phyloP scores from a whole-genome alignment of 2,888 invertebrate species.

The Napeogenes inachia region DNA sequence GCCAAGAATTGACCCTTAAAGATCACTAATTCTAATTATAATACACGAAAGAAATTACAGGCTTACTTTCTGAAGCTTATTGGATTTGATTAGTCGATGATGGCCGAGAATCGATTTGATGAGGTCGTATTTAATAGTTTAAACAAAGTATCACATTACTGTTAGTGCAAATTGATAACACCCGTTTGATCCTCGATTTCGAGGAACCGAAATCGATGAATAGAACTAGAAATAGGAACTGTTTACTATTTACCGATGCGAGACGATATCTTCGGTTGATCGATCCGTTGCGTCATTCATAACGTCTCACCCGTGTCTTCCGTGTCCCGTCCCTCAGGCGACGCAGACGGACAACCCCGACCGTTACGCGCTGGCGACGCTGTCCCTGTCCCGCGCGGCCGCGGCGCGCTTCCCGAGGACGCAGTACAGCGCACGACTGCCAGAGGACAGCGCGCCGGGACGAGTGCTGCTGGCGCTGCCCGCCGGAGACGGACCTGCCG shows the following conservation, averaged over 20 bases:
- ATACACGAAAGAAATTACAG: too few species aligned
- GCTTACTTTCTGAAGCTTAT: too few species aligned
- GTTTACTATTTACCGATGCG: background rate
- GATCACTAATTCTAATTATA: too few species aligned
- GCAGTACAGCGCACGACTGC: slow-evolving; percentile 82
- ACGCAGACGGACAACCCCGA: slow-evolving; percentile 91
- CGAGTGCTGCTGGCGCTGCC: slow-evolving; percentile 83
- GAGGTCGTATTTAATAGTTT: too few species aligned
- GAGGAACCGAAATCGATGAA: too few species aligned
- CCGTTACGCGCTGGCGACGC: slow-evolving; percentile 90
- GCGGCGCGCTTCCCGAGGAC: slow-evolving; percentile 84
- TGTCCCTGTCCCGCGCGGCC: slow-evolving; percentile 83
- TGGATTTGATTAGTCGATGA: too few species aligned
- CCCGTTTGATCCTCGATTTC: too few species aligned
- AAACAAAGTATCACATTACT: too few species aligned
- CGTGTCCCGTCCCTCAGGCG: slow-evolving; percentile 67
- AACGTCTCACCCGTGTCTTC: background rate
- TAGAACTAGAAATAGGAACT: too few species aligned
- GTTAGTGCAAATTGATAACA: too few species aligned
- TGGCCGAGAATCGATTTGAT: too few species aligned
- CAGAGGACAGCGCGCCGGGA: slow-evolving; percentile 87
- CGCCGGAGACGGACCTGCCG: slow-evolving; percentile 59
- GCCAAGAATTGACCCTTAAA: too few species aligned
- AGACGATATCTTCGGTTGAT: background rate
- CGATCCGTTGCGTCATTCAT: background rate